Evolutionary conservation across 2,113 vertebrate species (phyloP), one percentile per base, ranked within the genome.

Genomic region (Clarias gariepinus): DNA sequence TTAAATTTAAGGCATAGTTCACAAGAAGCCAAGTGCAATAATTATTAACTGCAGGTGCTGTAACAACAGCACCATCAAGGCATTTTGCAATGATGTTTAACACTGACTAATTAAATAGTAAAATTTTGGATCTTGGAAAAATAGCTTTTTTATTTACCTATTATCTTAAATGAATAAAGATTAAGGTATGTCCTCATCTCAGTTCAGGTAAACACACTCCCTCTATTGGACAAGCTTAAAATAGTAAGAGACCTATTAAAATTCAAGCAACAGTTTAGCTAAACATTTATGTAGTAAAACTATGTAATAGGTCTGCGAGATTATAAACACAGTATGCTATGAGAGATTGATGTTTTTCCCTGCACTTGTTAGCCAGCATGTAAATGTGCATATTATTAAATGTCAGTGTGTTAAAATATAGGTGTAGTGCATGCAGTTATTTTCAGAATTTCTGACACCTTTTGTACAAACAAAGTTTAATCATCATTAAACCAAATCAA

Each of bases 211-310:
- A 64, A 63, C 4, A 86, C 41, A 81, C 57, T 25, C 84, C 85
- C 85, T 79, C 81, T 86, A 21, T 58, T 86, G 88, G 81, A 86
- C 41, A 64, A 80, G 23, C 23, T 52, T 41, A 71, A 30, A 47
- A 86, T 57, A 25, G 63, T 60, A 47, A 76, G 76, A 84, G 21
- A 36, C 36, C 12, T 57, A 73, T 28, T 12, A 28, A 33, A 57
- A 69, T 3, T 10, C 0, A 18, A 15, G 25, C 2, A 55, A 57
- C 28, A 58, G 21, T 1, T 3, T 47, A 8, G 2, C 16, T 71
- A 83, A 83, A 4, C 3, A 16, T 53, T 28, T 7, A 7, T 55
- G 25, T 25, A n/a, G 23, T 8, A 77, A 47, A 76, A 47, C 8
- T 4, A 47, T 71, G 11, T 68, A 63, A 33, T 33, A 18, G 10